Evolutionary conservation across 2,888 invertebrate genomes (phyloP).

Genomic region (Heliconius aoede): DNA sequence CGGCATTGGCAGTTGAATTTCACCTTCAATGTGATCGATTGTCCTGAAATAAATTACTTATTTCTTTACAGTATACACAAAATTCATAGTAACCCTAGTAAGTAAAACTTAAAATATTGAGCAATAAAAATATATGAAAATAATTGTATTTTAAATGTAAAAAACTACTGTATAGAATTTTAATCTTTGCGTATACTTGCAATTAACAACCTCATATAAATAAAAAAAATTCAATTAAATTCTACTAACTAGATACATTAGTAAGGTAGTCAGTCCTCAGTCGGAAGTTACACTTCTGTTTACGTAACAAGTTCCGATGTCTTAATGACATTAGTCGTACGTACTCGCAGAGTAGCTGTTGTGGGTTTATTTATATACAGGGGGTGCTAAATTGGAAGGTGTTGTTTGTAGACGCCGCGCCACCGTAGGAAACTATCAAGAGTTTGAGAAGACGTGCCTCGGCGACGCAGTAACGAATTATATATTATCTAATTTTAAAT

Average conservation of each 20-base stretch:
- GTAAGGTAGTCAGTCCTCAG: conserved; percentile 33
- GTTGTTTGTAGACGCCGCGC: conserved; percentile 15
- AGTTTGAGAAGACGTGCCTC: not conserved
- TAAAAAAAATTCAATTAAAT: not conserved
- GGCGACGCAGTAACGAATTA: not conserved
- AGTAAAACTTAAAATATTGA: too few relatives aligned
- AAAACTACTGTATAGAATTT: too few relatives aligned
- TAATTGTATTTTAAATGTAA: too few relatives aligned
- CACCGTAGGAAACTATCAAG: not conserved
- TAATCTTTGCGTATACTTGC: too few relatives aligned
- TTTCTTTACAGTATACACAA: too few relatives aligned
- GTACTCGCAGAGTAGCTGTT: conserved; percentile 4
- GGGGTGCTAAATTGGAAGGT: conserved; percentile 15
- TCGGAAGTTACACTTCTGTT: conserved; percentile 32
- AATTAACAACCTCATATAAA: too few relatives aligned
- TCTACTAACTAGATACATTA: not conserved
- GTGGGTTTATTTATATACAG: conserved; percentile 9
- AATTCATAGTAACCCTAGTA: too few relatives aligned
- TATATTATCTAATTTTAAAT: not conserved
- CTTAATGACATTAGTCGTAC: conserved; percentile 22
- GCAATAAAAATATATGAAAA: too few relatives aligned
- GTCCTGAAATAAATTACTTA: conserved; percentile 79
- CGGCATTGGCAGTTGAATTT: conserved; percentile 86
- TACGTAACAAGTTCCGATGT: conserved; percentile 36
- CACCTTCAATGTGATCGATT: conserved; percentile 89